Evolutionary conservation across 2,797 vertebrate species (phyloP).

Genomic region (Ara ararauna): DNA sequence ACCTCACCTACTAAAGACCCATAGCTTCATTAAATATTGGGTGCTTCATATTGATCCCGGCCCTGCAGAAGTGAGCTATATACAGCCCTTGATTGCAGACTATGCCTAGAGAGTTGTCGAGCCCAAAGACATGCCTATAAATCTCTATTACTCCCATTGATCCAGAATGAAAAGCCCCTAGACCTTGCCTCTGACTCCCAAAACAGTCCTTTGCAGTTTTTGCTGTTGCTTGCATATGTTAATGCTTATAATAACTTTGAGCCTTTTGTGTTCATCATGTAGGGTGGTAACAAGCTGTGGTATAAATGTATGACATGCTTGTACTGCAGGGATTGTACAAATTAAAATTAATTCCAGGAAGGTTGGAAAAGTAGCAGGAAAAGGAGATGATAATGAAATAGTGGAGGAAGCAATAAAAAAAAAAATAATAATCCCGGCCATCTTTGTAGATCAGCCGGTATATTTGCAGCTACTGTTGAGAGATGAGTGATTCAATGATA

Average conservation of each 20-base stretch:
- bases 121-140: background rate
- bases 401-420: slow-evolving; percentile 16
- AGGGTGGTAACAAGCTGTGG: background rate
- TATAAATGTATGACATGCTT: background rate
- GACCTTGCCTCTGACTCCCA: background rate
- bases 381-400: background rate
- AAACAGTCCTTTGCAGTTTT: background rate
- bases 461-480: slow-evolving; percentile 46
- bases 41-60: background rate
- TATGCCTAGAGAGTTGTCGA: background rate
- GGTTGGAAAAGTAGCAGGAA: background rate
- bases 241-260: background rate
- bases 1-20: background rate
- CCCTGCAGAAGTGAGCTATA: background rate
- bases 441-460: slow-evolving; percentile 35
- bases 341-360: slow-evolving; percentile 19
- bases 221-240: background rate
- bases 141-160: background rate
- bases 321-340: background rate
- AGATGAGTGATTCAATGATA: slow-evolving; percentile 54
- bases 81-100: background rate
- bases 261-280: background rate
- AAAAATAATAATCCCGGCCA: background rate
- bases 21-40: background rate
- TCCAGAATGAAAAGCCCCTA: background rate